phyloP scores from a whole-genome alignment of 2,888 invertebrate genomes.

The Protula sp. region DNA sequence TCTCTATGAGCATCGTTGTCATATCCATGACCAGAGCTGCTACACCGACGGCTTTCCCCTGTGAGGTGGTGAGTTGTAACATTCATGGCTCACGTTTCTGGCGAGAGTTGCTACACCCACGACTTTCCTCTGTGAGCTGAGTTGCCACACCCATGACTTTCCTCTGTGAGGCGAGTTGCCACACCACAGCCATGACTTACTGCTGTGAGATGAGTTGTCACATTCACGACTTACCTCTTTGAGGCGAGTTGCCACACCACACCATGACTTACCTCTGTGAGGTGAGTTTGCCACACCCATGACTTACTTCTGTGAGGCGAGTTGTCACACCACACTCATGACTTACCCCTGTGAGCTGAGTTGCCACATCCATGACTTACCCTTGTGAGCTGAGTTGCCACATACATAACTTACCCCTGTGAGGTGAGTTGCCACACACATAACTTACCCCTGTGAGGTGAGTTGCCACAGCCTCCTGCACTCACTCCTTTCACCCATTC shows the following conservation, averaged over 20 bases:
- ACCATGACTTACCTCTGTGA: too few relatives aligned
- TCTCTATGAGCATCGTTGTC: too few relatives aligned
- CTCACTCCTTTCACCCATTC: slow-evolving; percentile 16
- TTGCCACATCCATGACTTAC: too few relatives aligned
- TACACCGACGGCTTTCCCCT: too few relatives aligned
- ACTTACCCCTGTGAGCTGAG: background rate
- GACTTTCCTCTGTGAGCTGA: background rate
- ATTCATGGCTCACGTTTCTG: too few relatives aligned
- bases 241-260: background rate
- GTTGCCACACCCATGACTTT: background rate
- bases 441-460: slow-evolving; percentile 3
- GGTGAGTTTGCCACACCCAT: too few relatives aligned
- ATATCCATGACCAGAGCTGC: too few relatives aligned
- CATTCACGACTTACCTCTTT: background rate
- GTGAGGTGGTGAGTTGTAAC: too few relatives aligned
- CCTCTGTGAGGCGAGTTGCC: background rate
- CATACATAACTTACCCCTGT: background rate
- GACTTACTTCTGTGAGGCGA: too few relatives aligned
- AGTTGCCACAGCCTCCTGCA: slow-evolving; percentile 16
- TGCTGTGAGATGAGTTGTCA: background rate
- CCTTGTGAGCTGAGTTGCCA: slow-evolving; percentile 1
- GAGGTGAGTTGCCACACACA: background rate
- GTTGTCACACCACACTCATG: too few relatives aligned
- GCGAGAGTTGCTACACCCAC: too few relatives aligned
- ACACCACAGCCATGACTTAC: too few relatives aligned